Evolutionary conservation across 2,113 vertebrate genomes (phyloP).

Genomic region (Entelurus aequoreus): DNA sequence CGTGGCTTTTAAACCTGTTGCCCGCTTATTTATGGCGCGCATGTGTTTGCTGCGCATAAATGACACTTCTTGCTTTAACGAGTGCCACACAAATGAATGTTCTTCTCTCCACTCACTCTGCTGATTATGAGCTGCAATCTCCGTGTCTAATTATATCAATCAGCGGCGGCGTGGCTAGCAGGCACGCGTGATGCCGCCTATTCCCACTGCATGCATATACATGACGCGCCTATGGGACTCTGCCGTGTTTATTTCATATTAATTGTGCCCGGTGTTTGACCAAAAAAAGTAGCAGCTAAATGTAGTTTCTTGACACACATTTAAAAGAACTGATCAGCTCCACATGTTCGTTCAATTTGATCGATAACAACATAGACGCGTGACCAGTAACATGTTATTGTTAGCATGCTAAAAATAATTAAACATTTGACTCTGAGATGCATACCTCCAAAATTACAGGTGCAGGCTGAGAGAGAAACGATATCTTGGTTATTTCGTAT

Average conservation of each 20-base stretch:
- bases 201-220: conserved; percentile 60
- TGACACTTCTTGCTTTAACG: neutral
- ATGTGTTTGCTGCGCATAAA: neutral
- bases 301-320: neutral
- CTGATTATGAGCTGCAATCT: conserved; percentile 33
- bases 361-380: too few species aligned
- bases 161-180: conserved; percentile 33
- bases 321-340: too few species aligned
- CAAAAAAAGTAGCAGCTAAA: neutral
- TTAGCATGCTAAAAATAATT: too few species aligned
- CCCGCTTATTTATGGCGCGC: neutral
- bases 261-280: conserved; percentile 8
- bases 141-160: conserved; percentile 46
- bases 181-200: conserved; percentile 26
- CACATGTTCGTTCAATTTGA: too few species aligned
- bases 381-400: too few species aligned
- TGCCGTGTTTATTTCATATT: conserved; percentile 22
- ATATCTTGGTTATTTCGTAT: too few species aligned
- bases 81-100: conserved; percentile 16
- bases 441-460: too few species aligned
- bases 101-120: neutral
- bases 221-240: conserved; percentile 10
- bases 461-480: too few species aligned
- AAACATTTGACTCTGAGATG: too few species aligned
- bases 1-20: neutral